Percentiles rank a stretch among this genome's conserved stretches.
Conservation (phyloP, 2,113 vertebrate genomes). For the Limnothrissa miodon region DNA sequence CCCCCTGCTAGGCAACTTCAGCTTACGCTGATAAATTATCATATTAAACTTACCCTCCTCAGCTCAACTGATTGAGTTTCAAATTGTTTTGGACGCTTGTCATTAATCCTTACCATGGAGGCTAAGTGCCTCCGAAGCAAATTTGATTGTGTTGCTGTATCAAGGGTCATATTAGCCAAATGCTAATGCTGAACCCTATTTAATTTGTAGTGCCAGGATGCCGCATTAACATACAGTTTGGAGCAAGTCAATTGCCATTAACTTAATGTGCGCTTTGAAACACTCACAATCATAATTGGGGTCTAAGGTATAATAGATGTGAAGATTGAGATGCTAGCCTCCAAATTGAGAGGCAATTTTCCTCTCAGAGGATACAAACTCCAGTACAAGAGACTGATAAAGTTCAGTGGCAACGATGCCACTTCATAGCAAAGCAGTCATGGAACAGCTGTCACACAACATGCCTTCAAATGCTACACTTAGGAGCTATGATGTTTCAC, state of each 20-base stretch:
- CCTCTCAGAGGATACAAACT: slow-evolving; percentile 19
- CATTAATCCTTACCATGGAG: slow-evolving; percentile 98
- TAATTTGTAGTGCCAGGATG: slow-evolving; percentile 68
- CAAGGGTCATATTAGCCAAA: slow-evolving; percentile 93
- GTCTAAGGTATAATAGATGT: slow-evolving; percentile 61
- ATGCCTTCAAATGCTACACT: neutral
- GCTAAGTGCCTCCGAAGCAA: slow-evolving; percentile 89
- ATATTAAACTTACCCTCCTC: slow-evolving; percentile 99
- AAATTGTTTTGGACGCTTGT: slow-evolving; percentile 99
- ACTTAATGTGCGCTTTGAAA: slow-evolving; percentile 62
- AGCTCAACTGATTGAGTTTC: slow-evolving; percentile 98
- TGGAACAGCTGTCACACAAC: neutral
- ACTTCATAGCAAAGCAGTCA: neutral
- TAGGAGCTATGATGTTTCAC: neutral
- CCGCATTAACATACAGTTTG: slow-evolving; percentile 67
- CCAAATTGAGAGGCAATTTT: slow-evolving; percentile 42
- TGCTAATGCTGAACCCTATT: slow-evolving; percentile 81
- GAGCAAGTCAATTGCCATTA: slow-evolving; percentile 65
- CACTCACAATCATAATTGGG: slow-evolving; percentile 69
- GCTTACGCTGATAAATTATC: slow-evolving; percentile 98
- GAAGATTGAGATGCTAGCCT: slow-evolving; percentile 21
- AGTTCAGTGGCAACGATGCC: slow-evolving; percentile 8
- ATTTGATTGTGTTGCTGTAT: slow-evolving; percentile 88
- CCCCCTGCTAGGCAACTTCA: slow-evolving; percentile 89
- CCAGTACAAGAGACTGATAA: slow-evolving; percentile 15